phyloP scores from a whole-genome alignment of 1,140 invertebrate genomes.

The Ips nitidus region DNA sequence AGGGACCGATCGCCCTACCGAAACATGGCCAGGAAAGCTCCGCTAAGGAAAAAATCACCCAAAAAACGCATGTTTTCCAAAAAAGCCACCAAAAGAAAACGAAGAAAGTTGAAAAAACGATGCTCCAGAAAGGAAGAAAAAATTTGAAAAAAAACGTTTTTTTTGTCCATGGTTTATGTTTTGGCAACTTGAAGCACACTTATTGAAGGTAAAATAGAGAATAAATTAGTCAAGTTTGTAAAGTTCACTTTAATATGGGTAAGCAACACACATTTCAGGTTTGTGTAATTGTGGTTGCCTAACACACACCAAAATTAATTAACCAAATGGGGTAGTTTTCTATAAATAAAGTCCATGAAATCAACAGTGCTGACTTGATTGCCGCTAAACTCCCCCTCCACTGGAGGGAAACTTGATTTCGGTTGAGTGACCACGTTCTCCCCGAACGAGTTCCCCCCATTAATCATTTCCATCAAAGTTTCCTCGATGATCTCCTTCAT shows the following conservation, averaged over 20 bases:
- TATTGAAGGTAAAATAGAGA: no score
- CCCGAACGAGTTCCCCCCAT: neutral
- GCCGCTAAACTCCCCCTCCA: neutral
- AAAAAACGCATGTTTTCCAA: neutral
- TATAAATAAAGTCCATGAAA: constrained; percentile 32
- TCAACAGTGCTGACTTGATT: constrained; percentile 26
- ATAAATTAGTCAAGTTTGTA: no score
- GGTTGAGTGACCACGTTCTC: no score
- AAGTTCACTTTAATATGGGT: no score
- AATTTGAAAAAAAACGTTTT: no score
- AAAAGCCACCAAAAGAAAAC: no score
- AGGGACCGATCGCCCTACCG: constrained; percentile 10
- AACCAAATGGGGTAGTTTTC: constrained; percentile 19
- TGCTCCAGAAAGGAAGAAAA: neutral
- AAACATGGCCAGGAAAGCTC: constrained; percentile 12
- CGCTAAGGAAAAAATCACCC: neutral
- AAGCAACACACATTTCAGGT: no score
- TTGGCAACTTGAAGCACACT: no score
- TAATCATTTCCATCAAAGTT: constrained; percentile 33
- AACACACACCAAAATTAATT: neutral
- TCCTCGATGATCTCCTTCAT: constrained; percentile 29
- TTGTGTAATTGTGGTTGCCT: no score
- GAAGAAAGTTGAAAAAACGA: no score
- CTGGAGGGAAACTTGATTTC: no score
- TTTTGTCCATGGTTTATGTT: no score